Base-by-base conservation (phyloP, 2,888 invertebrate genomes). In the Yponomeuta plumbellus region DNA sequence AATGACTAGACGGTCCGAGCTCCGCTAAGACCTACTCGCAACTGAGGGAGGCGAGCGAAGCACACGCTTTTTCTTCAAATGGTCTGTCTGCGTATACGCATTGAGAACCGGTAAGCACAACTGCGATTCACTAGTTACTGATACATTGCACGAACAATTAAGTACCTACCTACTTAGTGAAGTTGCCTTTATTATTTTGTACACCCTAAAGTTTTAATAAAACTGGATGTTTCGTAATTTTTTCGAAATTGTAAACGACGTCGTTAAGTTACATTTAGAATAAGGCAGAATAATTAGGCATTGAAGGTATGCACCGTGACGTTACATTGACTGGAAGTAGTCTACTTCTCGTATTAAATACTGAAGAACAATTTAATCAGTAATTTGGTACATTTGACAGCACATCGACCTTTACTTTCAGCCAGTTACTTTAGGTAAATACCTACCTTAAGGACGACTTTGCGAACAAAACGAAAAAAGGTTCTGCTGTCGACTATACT, bases 1-100 rank as follows among this genome's bases (percentile, higher is more conserved):
- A 79, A 84, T 91, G 90, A 90, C 90, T 90, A 90, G 90, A 91
- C 86, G 83, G 87, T 86, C 87, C 86, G 85, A 85, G 82, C 85
- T 76, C 81, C 79, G 69, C 76, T 84, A 79, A 87, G 88, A 86
- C 85, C 85, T 84, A 83, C 84, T 84, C 74, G 80, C 81, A 83
- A 91, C 90, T 91, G 89, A 85, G 83, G 80, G 78, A 72, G 77
- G 78, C 74, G 71, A 76, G 75, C 75, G 74, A 74, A 70, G 89
- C 84, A 85, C 89, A 82, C 86, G 87, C 89, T 83, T 91, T 91
- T 90, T 91, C 89, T 87, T 90, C 85, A 76, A 78, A 78, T 76
- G 20, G 39, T 77, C 79, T 75, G 39, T 77, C 79, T 75, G 83
- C 82, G 82, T 80, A 76, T 77, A 79, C 82, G 79, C 79, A 73